These are phyloP conservation scores for Rotaria sp. DNA, from an alignment of 2,888 invertebrate species.

Conservation along the genomic window DNA sequence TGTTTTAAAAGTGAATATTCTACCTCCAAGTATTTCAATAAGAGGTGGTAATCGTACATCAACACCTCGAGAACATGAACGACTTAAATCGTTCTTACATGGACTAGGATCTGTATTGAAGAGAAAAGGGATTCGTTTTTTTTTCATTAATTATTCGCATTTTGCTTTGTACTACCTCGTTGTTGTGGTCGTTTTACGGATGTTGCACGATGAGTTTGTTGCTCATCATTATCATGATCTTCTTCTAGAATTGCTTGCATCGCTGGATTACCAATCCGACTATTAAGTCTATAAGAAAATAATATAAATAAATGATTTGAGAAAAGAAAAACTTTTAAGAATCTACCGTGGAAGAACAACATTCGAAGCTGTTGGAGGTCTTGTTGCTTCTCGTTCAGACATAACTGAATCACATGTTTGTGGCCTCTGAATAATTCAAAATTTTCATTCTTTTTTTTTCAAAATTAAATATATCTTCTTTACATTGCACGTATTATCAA, in stretches of 20 bases:
- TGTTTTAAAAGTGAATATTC: background rate
- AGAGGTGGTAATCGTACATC: background rate
- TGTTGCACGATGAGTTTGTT: background rate
- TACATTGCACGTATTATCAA: background rate
- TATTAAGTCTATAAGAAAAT: constrained; percentile 30
- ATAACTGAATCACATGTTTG: constrained; percentile 55
- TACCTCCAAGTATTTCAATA: background rate
- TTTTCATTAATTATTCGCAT: too few species aligned
- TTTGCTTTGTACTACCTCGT: background rate
- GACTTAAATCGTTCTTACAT: background rate
- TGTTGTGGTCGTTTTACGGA: background rate
- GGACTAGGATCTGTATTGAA: background rate
- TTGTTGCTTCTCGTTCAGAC: constrained; percentile 48
- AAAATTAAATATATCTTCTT: background rate
- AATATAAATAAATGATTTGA: background rate
- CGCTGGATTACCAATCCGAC: constrained; percentile 30
- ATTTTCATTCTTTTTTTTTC: background rate
- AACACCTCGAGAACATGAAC: background rate
- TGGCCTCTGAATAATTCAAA: constrained; percentile 47
- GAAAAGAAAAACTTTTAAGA: too few species aligned
- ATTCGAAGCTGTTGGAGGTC: constrained; percentile 48
- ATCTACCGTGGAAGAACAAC: constrained; percentile 52
- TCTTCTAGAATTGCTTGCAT: constrained; percentile 40
- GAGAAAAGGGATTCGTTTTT: background rate
- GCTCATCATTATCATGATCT: background rate